Percentiles rank a stretch among this genome's conserved stretches.
These are phyloP conservation scores for Oligia fasciuncula DNA, from an alignment of 2,888 invertebrate species.

Conservation along the genomic window DNA sequence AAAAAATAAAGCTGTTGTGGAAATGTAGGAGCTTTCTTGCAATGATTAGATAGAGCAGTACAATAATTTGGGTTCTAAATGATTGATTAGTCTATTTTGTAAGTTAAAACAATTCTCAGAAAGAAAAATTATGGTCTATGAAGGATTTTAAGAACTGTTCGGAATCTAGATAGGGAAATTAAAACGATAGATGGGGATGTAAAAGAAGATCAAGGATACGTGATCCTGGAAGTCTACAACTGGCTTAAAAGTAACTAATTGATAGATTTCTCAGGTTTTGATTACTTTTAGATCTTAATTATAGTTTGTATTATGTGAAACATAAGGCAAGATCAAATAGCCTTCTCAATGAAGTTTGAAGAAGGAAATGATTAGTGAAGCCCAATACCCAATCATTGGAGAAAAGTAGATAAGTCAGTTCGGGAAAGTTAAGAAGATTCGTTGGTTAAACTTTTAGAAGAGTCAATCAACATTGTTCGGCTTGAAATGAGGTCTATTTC, in stretches of 20 bases:
- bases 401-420: slow-evolving; percentile 41
- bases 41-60: neutral
- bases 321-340: neutral
- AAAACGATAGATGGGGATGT: too few relatives aligned
- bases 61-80: neutral
- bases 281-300: neutral
- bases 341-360: neutral
- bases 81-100: neutral
- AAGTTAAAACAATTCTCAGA: neutral
- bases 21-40: neutral
- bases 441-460: slow-evolving; percentile 45
- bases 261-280: neutral
- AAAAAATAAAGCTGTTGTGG: neutral
- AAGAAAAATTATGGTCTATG: neutral
- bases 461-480: slow-evolving; percentile 43
- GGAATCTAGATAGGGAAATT: neutral
- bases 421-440: slow-evolving; percentile 39
- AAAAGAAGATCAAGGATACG: neutral
- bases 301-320: too few relatives aligned
- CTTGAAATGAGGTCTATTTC: slow-evolving; percentile 36
- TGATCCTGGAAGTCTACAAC: neutral
- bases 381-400: slow-evolving; percentile 23
- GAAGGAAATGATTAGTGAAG: slow-evolving; percentile 28
- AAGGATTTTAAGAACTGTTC: neutral
- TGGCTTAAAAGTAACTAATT: neutral